These are phyloP conservation scores for Zophobas atratus DNA, from an alignment of 1,140 invertebrate genomes.

Conservation along the genomic window DNA sequence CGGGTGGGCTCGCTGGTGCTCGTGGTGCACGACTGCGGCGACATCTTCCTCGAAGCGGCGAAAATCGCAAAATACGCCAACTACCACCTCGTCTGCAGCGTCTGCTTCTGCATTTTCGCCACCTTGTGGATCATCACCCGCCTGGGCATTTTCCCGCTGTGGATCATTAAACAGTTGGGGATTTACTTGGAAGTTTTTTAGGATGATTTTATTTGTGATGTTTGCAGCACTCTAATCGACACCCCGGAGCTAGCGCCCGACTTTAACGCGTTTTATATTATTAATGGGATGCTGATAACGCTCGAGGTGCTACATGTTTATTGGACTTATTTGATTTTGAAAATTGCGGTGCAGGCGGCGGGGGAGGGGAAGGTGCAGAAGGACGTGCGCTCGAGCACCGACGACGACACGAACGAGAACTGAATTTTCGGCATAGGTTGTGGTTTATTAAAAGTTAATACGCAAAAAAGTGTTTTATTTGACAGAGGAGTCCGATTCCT, in stretches of 20 bases:
- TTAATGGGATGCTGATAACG: slow-evolving; percentile 89
- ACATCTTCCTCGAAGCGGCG: slow-evolving; percentile 94
- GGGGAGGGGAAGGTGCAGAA: slow-evolving; percentile 88
- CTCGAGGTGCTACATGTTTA: slow-evolving; percentile 92
- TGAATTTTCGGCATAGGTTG: too few relatives aligned
- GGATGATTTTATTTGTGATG: slow-evolving; percentile 52
- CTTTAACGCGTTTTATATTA: slow-evolving; percentile 97
- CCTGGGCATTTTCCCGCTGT: slow-evolving; percentile 89
- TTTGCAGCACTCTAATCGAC: slow-evolving; percentile 85
- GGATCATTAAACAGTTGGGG: slow-evolving; percentile 83
- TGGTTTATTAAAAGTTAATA: too few relatives aligned
- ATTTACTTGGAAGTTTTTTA: background rate
- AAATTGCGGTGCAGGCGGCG: slow-evolving; percentile 88
- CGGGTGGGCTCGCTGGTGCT: slow-evolving; percentile 94
- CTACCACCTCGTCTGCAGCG: slow-evolving; percentile 89
- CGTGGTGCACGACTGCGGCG: slow-evolving; percentile 95
- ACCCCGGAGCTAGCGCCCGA: slow-evolving; percentile 89
- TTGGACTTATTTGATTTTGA: slow-evolving; percentile 96
- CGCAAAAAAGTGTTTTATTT: too few relatives aligned
- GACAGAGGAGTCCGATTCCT: too few relatives aligned
- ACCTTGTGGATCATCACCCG: slow-evolving; percentile 91
- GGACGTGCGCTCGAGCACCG: slow-evolving; percentile 75
- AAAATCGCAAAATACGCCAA: slow-evolving; percentile 96
- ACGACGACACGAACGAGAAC: slow-evolving; percentile 50
- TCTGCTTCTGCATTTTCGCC: slow-evolving; percentile 90